Evolutionary conservation across 1,140 invertebrate genomes (phyloP).

Genomic region (Danaus melanippus): DNA sequence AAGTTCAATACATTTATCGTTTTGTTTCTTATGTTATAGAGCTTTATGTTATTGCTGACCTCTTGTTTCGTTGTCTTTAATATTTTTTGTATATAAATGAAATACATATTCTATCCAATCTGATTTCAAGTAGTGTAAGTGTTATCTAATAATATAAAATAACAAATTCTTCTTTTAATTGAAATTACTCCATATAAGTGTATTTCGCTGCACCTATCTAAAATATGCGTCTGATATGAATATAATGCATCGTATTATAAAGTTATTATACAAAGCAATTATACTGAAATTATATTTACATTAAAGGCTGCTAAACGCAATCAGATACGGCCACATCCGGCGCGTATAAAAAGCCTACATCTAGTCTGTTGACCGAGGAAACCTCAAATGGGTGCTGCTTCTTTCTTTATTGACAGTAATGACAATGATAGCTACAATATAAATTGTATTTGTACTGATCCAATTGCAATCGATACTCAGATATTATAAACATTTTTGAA

Average conservation of each 20-base stretch:
- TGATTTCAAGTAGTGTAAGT: too few species aligned
- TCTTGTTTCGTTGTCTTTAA: too few species aligned
- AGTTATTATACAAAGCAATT: slow-evolving; percentile 44
- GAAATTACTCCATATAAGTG: too few species aligned
- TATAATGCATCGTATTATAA: slow-evolving; percentile 21
- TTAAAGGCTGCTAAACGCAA: slow-evolving; percentile 32
- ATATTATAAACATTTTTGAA: slow-evolving; percentile 27
- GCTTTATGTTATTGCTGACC: too few species aligned
- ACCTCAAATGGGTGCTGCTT: slow-evolving; percentile 54
- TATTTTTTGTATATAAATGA: too few species aligned
- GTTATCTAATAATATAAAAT: too few species aligned
- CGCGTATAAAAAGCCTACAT: slow-evolving; percentile 45
- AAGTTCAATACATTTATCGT: too few species aligned
- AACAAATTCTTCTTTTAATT: too few species aligned
- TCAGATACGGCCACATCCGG: slow-evolving; percentile 49
- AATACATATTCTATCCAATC: too few species aligned
- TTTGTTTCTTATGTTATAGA: too few species aligned
- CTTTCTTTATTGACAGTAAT: slow-evolving; percentile 37
- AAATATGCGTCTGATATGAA: slow-evolving; percentile 15
- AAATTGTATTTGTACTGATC: slow-evolving; percentile 45
- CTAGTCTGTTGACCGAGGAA: slow-evolving; percentile 35
- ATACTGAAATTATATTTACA: slow-evolving; percentile 54
- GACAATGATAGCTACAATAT: slow-evolving; percentile 36
- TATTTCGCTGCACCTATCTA: not conserved
- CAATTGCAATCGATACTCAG: slow-evolving; percentile 27